These are phyloP conservation scores for Tragelaphus imberbis DNA, from an alignment of 2,113 vertebrate genomes.

Conservation along the genomic window DNA sequence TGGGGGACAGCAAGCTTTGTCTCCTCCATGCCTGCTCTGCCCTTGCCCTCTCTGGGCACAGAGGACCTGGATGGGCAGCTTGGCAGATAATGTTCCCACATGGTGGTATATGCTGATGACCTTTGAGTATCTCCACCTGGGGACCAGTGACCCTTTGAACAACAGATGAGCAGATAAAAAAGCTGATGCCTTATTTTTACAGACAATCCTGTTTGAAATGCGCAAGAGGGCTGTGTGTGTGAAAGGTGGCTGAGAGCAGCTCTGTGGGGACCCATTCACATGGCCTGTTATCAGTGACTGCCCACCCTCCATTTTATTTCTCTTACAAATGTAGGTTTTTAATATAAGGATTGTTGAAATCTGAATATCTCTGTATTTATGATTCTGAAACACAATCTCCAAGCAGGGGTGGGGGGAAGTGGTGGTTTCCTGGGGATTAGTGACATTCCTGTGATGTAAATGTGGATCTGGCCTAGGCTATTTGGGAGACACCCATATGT, in stretches of 20 bases:
- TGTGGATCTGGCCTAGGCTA: neutral
- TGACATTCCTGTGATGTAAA: neutral
- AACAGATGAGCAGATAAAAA: neutral
- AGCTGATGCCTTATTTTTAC: neutral
- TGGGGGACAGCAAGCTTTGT: neutral
- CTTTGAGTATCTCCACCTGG: neutral
- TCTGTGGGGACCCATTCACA: neutral
- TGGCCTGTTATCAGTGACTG: neutral
- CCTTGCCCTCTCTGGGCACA: neutral
- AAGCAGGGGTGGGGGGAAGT: neutral
- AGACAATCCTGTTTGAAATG: neutral
- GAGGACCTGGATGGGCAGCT: neutral
- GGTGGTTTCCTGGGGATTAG: neutral
- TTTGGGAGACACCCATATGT: neutral
- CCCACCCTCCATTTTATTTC: neutral
- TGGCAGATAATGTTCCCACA: neutral
- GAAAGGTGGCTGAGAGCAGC: neutral
- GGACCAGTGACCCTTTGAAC: neutral
- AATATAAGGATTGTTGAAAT: neutral
- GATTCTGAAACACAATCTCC: neutral
- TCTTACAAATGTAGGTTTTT: neutral
- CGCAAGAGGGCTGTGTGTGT: neutral
- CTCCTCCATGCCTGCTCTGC: neutral
- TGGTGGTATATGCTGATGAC: neutral
- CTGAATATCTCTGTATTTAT: neutral